Conservation (phyloP, 2,797 vertebrate species). For the Alca torda region DNA sequence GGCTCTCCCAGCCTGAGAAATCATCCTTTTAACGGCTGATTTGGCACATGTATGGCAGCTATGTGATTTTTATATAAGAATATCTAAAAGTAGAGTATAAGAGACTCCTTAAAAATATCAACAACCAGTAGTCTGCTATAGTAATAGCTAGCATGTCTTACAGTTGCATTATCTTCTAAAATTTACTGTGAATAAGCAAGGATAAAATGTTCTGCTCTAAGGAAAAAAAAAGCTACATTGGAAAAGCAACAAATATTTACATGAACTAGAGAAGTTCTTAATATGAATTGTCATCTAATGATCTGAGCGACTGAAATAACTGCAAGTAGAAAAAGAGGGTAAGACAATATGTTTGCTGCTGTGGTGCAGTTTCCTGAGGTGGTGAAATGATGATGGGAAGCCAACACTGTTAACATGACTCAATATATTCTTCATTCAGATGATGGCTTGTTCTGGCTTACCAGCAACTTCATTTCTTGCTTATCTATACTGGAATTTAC, state of each 20-base stretch:
- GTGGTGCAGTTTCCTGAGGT: background rate
- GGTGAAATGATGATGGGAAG: background rate
- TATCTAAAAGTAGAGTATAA: background rate
- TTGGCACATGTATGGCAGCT: background rate
- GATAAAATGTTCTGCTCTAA: slow-evolving; percentile 24
- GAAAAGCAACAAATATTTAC: background rate
- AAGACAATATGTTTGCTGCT: background rate
- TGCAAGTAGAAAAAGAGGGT: background rate
- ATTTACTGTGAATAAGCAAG: slow-evolving; percentile 5
- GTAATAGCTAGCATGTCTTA: background rate
- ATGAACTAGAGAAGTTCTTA: background rate
- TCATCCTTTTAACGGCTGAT: background rate
- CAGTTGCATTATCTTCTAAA: background rate
- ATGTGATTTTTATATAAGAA: background rate
- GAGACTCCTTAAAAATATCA: slow-evolving; percentile 2
- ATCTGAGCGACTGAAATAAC: background rate
- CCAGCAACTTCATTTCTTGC: slow-evolving; percentile 70
- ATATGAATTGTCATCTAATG: background rate
- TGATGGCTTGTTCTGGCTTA: slow-evolving; percentile 61
- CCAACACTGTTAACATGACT: background rate
- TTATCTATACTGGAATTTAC: slow-evolving; percentile 77
- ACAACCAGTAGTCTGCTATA: slow-evolving; percentile 2
- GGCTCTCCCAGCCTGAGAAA: background rate
- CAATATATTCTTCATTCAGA: slow-evolving; percentile 46
- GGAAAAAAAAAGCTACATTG: background rate